phyloP scores from a whole-genome alignment of 2,797 vertebrate species.

The Tangara arthus region DNA sequence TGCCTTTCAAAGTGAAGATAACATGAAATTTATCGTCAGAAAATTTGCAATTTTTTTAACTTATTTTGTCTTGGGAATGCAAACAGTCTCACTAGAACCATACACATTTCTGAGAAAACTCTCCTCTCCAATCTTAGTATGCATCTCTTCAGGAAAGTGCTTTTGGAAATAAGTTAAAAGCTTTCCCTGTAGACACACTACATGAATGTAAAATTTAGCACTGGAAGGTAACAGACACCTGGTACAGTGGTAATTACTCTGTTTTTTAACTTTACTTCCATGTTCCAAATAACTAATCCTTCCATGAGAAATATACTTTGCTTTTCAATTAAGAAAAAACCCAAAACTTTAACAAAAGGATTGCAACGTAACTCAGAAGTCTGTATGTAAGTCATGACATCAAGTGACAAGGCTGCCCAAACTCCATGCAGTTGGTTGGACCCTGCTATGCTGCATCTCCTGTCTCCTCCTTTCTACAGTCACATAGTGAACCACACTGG shows the following conservation, averaged over 20 bases:
- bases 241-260: not conserved
- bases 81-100: not conserved
- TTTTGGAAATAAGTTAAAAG: not conserved
- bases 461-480: not conserved
- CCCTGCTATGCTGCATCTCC: not conserved
- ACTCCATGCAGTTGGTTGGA: not conserved
- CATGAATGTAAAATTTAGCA: not conserved
- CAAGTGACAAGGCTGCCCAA: not conserved
- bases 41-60: not conserved
- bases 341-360: not conserved
- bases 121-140: not conserved
- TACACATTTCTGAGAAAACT: not conserved
- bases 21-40: not conserved
- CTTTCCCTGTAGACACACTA: not conserved
- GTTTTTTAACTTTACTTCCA: not conserved
- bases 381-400: not conserved
- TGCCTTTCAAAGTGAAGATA: not conserved
- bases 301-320: not conserved
- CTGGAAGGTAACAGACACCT: not conserved
- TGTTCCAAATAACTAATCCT: not conserved
- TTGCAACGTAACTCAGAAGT: not conserved
- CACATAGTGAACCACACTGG: fast-evolving
- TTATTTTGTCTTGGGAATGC: not conserved
- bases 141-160: not conserved
- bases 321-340: not conserved